Evolutionary conservation across 1,140 invertebrate genomes (phyloP), one percentile per base, ranked within the genome.

Genomic region (Leptestheria dahalacensis): DNA sequence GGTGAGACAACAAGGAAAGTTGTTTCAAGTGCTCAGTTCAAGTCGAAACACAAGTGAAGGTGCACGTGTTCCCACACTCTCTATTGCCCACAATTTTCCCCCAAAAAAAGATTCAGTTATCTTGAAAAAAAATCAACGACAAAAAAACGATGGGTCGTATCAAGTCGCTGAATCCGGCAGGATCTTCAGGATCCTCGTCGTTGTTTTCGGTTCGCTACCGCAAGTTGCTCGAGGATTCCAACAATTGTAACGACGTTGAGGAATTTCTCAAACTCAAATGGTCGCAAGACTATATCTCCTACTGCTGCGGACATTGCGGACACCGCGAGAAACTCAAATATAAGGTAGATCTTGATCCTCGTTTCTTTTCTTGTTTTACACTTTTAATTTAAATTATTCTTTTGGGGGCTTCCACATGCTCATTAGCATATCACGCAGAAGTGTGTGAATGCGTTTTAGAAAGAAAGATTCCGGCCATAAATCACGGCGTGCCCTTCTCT

Each of bases 251-350:
- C 68, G 75, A 63, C 69, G 72, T 63, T 63, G 71, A 51, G 67
- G 69, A 67, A 69, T 71, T 67, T 55, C 72, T 76, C 70, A 74
- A 54, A 68, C 61, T 64, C 59, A 64, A 66, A 48, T 64, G 72
- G 6, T 67, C 78, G 28, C 78, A 78, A 57, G 77, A 80, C 64
- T 79, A 78, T 67, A 72, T 80, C 68, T 79, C 79, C 46, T 81
- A 81, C 68, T 79, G 76, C 63, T 82, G 79, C 69, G 76, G 77
- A 64, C 77, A 78, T 64, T 82, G 79, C 63, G 79, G 79, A 48
- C 79, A 80, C 69, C 77, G 73, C 63, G 79, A 81, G 65, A 77
- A 77, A 66, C 66, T 82, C 58, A 74, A 80, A 78, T 51, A 63
- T 63, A 55, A 55, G 53, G 53, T 55, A 55, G n/a, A 50, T 18